Base-by-base conservation (phyloP, 2,888 invertebrate species). In the Elysia crispata region DNA sequence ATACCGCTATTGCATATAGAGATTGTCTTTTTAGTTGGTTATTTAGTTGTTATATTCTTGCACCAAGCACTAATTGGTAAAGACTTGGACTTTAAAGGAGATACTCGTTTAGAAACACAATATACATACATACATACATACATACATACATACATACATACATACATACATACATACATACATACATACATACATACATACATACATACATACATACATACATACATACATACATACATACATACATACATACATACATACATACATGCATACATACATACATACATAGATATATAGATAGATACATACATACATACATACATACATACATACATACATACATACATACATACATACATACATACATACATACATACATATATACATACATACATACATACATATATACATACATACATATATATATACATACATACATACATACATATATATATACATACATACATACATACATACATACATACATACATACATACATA, bases 171-270 rank as follows among this genome's bases (percentile, higher is more conserved):
- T 15, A 15, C 54, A 25, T 28, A 3, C 28, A 54, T 28, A 54
- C 50, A 73, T 54, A 73, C 54, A 73, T 30, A 73, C 73, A 73
- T 20, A 25, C 50, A 73, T 3, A 73, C 23, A 25, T 20, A 54
- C 23, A 25, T 28, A 25, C 73, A 73, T 28, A 73, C 54, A 73
- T 54, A 54, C 54, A 23, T 28, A 54, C 54, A 28, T 50, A 73
- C 25, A 73, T 23, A 23, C 49, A 33, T 49, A n/a, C 49, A 69
- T 23, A 70, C 23, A n/a, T 70, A 23, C 49, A 41, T 13, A 18
- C 31, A 41, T 8, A 49, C 23, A 41, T 49, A n/a, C n/a, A n/a
- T n/a, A n/a, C n/a, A n/a, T n/a, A n/a, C n/a, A n/a, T n/a, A 70
- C 8, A n/a, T 23, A 70, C 49, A 49, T 41, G 23, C 54, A 50